phyloP scores from a whole-genome alignment of 1,140 invertebrate species.

The Orius insidiosus region DNA sequence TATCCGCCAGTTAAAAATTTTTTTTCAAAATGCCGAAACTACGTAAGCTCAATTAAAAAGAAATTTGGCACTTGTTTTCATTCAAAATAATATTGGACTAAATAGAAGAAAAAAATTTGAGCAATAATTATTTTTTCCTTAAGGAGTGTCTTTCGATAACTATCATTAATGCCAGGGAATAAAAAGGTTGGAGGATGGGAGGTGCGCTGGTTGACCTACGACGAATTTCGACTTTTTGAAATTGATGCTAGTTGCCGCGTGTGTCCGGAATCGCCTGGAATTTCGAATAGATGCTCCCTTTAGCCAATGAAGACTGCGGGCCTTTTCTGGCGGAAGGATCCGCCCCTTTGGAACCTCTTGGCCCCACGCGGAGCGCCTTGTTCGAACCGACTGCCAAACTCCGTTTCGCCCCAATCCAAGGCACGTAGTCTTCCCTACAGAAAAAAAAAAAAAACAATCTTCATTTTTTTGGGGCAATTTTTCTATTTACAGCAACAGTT shows the following conservation, averaged over 20 bases:
- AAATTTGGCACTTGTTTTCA: too few species aligned
- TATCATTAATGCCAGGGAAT: too few species aligned
- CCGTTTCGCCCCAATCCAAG: constrained; percentile 48
- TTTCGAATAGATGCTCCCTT: constrained; percentile 31
- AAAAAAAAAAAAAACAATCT: too few species aligned
- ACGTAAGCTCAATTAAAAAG: too few species aligned
- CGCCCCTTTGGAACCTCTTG: constrained; percentile 35
- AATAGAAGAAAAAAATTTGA: too few species aligned
- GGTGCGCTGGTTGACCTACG: constrained; percentile 1
- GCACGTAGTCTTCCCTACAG: constrained; percentile 46
- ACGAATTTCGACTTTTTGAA: not conserved
- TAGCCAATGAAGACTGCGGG: constrained; percentile 38
- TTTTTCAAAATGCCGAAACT: too few species aligned
- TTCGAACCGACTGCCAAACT: constrained; percentile 36
- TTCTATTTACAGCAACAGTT: constrained; percentile 48
- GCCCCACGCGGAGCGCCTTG: constrained; percentile 26
- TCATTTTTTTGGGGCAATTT: too few species aligned
- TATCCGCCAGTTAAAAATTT: too few species aligned
- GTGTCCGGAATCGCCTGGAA: not conserved
- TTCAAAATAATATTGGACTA: too few species aligned
- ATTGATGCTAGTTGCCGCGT: constrained; percentile 5
- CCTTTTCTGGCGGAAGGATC: constrained; percentile 43
- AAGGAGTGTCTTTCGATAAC: too few species aligned
- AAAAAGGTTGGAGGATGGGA: not conserved
- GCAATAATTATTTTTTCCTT: too few species aligned